Base-by-base conservation (phyloP, 1,140 invertebrate species). In the Drosophila subobscura region DNA sequence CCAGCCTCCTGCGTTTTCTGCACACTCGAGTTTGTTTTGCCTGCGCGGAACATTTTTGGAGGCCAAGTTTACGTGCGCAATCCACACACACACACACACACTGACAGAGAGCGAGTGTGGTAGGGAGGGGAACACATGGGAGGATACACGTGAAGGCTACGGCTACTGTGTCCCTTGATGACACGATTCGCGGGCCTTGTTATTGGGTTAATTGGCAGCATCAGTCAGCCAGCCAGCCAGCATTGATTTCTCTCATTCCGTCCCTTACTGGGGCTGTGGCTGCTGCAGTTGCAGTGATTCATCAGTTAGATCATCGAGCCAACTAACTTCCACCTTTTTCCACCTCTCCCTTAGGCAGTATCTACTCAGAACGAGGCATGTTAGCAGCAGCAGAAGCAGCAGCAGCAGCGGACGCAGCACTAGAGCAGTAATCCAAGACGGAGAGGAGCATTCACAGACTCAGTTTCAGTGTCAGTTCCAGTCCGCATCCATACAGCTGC, bases 11-110 rank as follows among this genome's bases (percentile, higher is more conserved):
- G 63, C 42, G 55, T 10, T 25, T 49, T 27, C 50, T 72, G 63
- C 37, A 50, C 12, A 8, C 16, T 51, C 20, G 6, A 14, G 54
- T 61, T 68, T 68, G 63, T 68, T 67, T 67, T 68, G 64, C 42
- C 63, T 66, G 63, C 60, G 60, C 60, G 60, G 10, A 51, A 44
- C 40, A 53, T 55, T 61, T 79, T 85, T 85, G 59, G 77, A 85
- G 80, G 80, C 80, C 80, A 85, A 85, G 77, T 77, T 85, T 85
- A 84, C 76, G 72, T 85, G 80, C 76, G 79, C 79, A 84, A 49
- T 37, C 37, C 41, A 72, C 40, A 61, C 23, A 45, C 37, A 45
- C 52, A 44, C 8, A 44, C 8, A 29, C 27, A 45, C 20, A 14
- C 25, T 22, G 50, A 40, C 47, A 50, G 10, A 65, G 45, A 52